phyloP scores from a whole-genome alignment of 1,140 invertebrate species.

The Helicorthomorpha holstii region DNA sequence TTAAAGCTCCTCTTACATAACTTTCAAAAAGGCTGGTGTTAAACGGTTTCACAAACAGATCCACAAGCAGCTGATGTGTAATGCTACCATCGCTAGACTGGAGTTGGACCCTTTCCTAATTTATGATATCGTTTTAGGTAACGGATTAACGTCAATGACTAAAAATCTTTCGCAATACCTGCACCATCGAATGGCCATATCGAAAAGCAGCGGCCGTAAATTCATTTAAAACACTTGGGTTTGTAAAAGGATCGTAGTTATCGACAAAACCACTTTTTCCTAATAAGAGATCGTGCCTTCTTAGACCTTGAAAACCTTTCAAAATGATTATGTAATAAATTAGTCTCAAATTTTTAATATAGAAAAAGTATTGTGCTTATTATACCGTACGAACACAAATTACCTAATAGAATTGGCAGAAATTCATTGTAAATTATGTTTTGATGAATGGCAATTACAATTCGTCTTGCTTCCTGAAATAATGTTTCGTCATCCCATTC shows the following conservation, averaged over 20 bases:
- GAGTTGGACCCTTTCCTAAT: no score
- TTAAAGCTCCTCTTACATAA: slow-evolving; percentile 74
- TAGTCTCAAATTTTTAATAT: not conserved
- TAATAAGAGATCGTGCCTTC: not conserved
- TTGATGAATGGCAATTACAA: slow-evolving; percentile 31
- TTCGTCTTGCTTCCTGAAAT: slow-evolving; percentile 34
- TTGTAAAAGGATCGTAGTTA: slow-evolving; percentile 27
- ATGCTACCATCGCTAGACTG: no score
- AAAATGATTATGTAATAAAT: not conserved
- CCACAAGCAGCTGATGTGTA: no score
- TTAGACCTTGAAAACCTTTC: not conserved
- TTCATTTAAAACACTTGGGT: slow-evolving; percentile 26
- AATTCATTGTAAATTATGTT: slow-evolving; percentile 27
- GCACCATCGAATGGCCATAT: slow-evolving; percentile 32
- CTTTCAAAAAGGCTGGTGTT: slow-evolving; percentile 87
- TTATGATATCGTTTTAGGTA: slow-evolving; percentile 83
- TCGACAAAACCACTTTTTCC: slow-evolving; percentile 13
- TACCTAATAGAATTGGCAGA: slow-evolving; percentile 40
- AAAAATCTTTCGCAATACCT: slow-evolving; percentile 10
- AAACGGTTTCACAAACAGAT: slow-evolving; percentile 80
- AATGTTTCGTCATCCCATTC: slow-evolving; percentile 34
- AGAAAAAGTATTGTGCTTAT: not conserved
- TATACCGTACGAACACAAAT: slow-evolving; percentile 9
- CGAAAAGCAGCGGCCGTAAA: slow-evolving; percentile 31
- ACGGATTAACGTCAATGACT: slow-evolving; percentile 68